Base-by-base conservation (phyloP, 2,113 vertebrate genomes). In the Pipra filicauda region DNA sequence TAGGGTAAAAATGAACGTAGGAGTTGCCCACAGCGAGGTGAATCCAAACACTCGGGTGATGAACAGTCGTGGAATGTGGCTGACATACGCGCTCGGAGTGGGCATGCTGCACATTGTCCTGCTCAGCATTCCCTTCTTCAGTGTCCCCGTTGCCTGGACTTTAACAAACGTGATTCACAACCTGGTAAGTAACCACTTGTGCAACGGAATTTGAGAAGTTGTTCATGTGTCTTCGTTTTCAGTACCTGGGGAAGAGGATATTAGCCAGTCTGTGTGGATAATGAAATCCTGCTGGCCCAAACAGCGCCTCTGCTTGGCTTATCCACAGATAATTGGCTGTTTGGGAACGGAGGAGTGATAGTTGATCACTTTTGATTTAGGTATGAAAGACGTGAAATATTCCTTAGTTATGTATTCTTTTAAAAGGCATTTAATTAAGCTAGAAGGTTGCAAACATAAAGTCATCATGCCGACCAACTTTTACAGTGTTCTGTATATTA, bases 41-140 rank as follows among this genome's bases (percentile, higher is more conserved):
- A 99, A 99, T 96, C 99, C 99, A 65, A 99, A 99, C 96, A 99
- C 99, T 1, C 98, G 99, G 48, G 99, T 99, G 89, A 99, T 99
- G 99, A 99, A 98, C 98, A 99, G 99, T 93, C 98, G 99, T 71
- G 99, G 99, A 79, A 99, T 99, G 98, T 99, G 99, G 99, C 98
- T 99, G 97, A 99, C 99, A 0, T 99, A 99, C 3, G 98, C 99
- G 0, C 97, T 99, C 0, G 99, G 99, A 69, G 99, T 99, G 20
- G 99, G 99, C 90, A 98, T 99, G 87, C 99, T 99, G 96, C 99
- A 99, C 97, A 98, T 99, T n/a, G 99, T 99, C 89, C 98, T 99
- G 94, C 96, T 99, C 93, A 99, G 99, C 97, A 99, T 99, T 92
- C 99, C 99, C 55, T 99, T 99, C 99, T 99, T 99, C 96, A 99